Evolutionary conservation across 2,888 invertebrate genomes (phyloP), one percentile per base, ranked within the genome.

Genomic region (Andrena praecox): DNA sequence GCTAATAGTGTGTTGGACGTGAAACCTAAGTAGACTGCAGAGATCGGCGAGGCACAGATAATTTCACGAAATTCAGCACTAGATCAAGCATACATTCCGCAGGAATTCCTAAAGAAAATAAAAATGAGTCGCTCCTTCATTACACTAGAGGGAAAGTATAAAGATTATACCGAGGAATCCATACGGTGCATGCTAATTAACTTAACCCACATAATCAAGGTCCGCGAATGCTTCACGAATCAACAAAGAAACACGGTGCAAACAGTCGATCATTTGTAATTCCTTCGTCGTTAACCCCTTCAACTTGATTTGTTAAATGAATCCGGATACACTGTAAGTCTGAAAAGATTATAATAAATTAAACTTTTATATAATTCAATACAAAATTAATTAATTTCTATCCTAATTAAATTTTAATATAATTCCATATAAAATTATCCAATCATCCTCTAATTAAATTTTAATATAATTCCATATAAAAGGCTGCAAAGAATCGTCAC

Each of bases 131-230:
- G 29, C 29, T 42, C 42, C 42, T 16, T 42, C 8, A 29, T 59
- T 50, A 29, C 10, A 35, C 7, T 24, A 52, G 27, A 56, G n/a
- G 10, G 56, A 20, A 72, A 77, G 63, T 48, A 20, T 42, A 24
- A 59, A 2, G 42, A 29, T n/a, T 63, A 56, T 35, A 62, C 66
- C 24, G 31, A 60, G 33, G 59, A 66, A 20, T 50, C 24, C 48
- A 3, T 12, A 48, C 48, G 20, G 66, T 12, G 31, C 27, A 27
- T 35, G 64, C 66, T 67, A 77, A 77, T 77, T 77, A 72, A 77
- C 59, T 48, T 50, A 66, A 35, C 72, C 48, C 20, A 35, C 56
- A 77, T 71, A 52, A 2, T 42, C 48, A 3, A 59, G n/a, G 27
- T 59, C 29, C 35, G 56, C 60, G 35, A 48, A 73, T 20, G 20